These are phyloP conservation scores for Salvelinus sp. DNA, from an alignment of 2,113 vertebrate genomes.

Conservation along the genomic window DNA sequence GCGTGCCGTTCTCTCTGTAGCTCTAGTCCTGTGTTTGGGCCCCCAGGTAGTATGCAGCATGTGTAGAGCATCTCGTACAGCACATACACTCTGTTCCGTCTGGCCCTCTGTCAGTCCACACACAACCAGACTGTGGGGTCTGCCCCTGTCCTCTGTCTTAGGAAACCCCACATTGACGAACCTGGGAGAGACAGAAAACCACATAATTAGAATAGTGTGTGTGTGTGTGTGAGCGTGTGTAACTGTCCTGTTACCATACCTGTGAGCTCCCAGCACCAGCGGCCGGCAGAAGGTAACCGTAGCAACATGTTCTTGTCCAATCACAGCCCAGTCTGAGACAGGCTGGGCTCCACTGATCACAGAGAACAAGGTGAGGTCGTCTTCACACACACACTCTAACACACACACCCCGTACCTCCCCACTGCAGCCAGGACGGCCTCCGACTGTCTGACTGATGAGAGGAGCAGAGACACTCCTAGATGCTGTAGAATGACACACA, in stretches of 20 bases:
- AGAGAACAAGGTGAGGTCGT: conserved; percentile 79
- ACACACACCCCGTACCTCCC: conserved; percentile 72
- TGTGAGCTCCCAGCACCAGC: conserved; percentile 75
- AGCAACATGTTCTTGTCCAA: conserved; percentile 47
- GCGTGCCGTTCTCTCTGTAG: conserved; percentile 45
- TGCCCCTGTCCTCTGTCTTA: conserved; percentile 31
- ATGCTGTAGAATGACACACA: conserved; percentile 68
- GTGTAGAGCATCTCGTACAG: conserved; percentile 52
- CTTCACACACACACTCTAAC: conserved; percentile 81
- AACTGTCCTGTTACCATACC: conserved; percentile 38
- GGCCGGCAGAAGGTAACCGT: conserved; percentile 76
- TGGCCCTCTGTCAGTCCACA: conserved; percentile 63
- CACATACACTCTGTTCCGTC: conserved; percentile 61
- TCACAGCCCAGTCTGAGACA: conserved; percentile 35
- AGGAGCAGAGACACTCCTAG: conserved; percentile 77
- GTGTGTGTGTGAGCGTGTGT: background rate
- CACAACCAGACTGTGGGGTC: conserved; percentile 75
- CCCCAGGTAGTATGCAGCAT: conserved; percentile 62
- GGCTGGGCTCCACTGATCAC: conserved; percentile 66
- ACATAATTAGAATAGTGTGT: background rate
- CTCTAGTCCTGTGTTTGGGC: conserved; percentile 15
- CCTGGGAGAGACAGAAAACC: conserved; percentile 27
- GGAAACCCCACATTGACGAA: conserved; percentile 75
- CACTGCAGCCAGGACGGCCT: conserved; percentile 71
- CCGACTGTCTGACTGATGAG: conserved; percentile 81